Percentiles rank a stretch among this genome's conserved stretches.
These are phyloP conservation scores for Acleris sparsana DNA, from an alignment of 2,888 invertebrate species.

Conservation along the genomic window DNA sequence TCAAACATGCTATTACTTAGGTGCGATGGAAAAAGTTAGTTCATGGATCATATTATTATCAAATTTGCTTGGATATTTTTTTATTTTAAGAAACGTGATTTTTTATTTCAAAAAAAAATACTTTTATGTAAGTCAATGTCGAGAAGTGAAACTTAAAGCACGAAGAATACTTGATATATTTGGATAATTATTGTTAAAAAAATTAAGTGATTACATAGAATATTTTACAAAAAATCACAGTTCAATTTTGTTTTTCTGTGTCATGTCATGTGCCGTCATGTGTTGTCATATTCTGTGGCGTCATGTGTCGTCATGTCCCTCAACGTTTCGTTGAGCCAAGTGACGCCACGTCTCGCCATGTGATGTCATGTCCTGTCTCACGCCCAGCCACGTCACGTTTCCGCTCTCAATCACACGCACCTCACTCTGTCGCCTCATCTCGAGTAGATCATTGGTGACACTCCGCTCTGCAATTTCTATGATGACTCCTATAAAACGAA, in stretches of 20 bases:
- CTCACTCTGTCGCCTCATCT: conserved; percentile 79
- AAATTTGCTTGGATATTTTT: not conserved
- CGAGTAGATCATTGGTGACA: conserved; percentile 56
- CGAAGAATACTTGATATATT: too few species aligned
- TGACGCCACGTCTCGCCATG: conserved; percentile 10
- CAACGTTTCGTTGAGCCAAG: not conserved
- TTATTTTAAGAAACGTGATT: not conserved
- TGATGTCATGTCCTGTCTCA: conserved; percentile 60
- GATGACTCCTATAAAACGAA: too few species aligned
- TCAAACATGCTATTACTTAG: too few species aligned
- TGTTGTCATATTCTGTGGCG: conserved; percentile 5
- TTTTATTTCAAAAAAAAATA: too few species aligned
- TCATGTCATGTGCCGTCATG: conserved; percentile 53
- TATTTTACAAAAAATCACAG: conserved; percentile 18
- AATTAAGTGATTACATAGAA: not conserved
- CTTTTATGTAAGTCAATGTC: too few species aligned
- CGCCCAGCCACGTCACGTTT: conserved; percentile 77
- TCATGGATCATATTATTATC: not conserved
- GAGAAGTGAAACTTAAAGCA: too few species aligned
- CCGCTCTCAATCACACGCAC: conserved; percentile 81
- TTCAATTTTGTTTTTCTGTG: conserved; percentile 37
- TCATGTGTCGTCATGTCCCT: conserved; percentile 1
- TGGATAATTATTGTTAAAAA: too few species aligned
- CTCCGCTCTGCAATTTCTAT: conserved; percentile 46
- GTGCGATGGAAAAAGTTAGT: too few species aligned